phyloP scores from a whole-genome alignment of 2,888 invertebrate species.

The Aporophyla lueneburgensis region DNA sequence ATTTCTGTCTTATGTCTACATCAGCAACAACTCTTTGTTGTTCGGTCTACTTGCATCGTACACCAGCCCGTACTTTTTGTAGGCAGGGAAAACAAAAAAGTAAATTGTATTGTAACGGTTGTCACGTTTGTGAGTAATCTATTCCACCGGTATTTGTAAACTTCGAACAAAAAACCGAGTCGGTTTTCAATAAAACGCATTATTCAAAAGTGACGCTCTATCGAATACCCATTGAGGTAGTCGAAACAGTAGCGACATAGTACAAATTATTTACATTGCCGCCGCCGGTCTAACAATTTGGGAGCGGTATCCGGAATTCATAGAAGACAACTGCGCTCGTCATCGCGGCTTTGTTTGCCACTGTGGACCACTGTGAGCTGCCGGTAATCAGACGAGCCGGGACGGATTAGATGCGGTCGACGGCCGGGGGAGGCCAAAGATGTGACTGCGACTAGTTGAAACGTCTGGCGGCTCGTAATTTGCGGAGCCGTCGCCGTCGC shows the following conservation, averaged over 20 bases:
- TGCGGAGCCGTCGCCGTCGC: slow-evolving; percentile 77
- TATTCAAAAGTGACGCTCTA: slow-evolving; percentile 54
- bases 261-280: slow-evolving; percentile 82
- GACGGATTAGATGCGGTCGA: slow-evolving; percentile 64
- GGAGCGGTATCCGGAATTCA: slow-evolving; percentile 79
- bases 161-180: slow-evolving; percentile 37
- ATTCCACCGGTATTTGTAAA: slow-evolving; percentile 42
- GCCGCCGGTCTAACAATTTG: slow-evolving; percentile 76
- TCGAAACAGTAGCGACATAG: slow-evolving; percentile 58
- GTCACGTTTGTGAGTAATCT: slow-evolving; percentile 53
- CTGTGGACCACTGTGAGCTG: slow-evolving; percentile 76
- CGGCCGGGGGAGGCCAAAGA: slow-evolving; percentile 58
- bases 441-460: slow-evolving; percentile 78
- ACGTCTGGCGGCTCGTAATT: slow-evolving; percentile 85
- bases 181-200: slow-evolving; percentile 53
- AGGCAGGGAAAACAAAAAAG: slow-evolving; percentile 43
- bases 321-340: slow-evolving; percentile 81
- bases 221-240: slow-evolving; percentile 61
- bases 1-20: slow-evolving; percentile 48
- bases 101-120: slow-evolving; percentile 37
- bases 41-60: slow-evolving; percentile 15
- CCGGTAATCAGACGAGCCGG: slow-evolving; percentile 79
- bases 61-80: slow-evolving; percentile 21
- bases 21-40: slow-evolving; percentile 54
- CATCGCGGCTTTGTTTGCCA: slow-evolving; percentile 85